phyloP scores from a whole-genome alignment of 2,888 invertebrate species.

The Sarcophaga subvicina region DNA sequence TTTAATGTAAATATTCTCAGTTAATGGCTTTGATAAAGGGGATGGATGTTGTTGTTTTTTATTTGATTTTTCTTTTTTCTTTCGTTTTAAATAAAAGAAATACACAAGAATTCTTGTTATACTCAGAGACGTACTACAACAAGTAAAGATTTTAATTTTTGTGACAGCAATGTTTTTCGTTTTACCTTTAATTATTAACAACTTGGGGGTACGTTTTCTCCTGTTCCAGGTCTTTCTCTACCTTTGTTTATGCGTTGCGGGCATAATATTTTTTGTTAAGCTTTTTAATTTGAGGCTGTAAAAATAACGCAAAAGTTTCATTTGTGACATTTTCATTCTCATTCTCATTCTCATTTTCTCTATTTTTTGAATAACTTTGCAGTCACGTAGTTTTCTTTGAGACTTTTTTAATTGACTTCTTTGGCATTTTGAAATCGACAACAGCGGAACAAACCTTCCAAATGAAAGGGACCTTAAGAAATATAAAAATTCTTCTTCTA shows the following conservation, averaged over 20 bases:
- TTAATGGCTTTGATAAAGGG: not conserved
- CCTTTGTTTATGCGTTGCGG: constrained; percentile 69
- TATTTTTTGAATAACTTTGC: constrained; percentile 66
- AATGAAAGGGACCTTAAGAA: constrained; percentile 50
- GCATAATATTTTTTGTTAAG: constrained; percentile 75
- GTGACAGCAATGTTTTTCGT: constrained; percentile 13
- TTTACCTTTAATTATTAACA: not conserved
- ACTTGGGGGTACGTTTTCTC: not conserved
- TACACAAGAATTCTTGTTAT: constrained; percentile 38
- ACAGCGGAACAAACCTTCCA: constrained; percentile 1
- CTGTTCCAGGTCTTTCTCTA: constrained; percentile 7
- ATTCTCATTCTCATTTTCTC: constrained; percentile 40
- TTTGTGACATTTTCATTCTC: constrained; percentile 45
- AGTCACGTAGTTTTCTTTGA: constrained; percentile 78
- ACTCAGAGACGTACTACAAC: not conserved
- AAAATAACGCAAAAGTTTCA: constrained; percentile 59
- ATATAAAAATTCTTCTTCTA: constrained; percentile 57
- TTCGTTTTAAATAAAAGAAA: constrained; percentile 48
- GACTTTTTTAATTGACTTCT: constrained; percentile 80
- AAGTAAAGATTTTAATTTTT: constrained; percentile 61
- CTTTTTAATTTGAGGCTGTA: constrained; percentile 63
- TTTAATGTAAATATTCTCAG: not conserved
- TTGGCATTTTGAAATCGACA: constrained; percentile 58
- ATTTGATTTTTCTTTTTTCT: not conserved
- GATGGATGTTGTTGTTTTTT: not conserved